Base-by-base conservation (phyloP, 2,888 invertebrate genomes). In the Ceriagrion tenellum region DNA sequence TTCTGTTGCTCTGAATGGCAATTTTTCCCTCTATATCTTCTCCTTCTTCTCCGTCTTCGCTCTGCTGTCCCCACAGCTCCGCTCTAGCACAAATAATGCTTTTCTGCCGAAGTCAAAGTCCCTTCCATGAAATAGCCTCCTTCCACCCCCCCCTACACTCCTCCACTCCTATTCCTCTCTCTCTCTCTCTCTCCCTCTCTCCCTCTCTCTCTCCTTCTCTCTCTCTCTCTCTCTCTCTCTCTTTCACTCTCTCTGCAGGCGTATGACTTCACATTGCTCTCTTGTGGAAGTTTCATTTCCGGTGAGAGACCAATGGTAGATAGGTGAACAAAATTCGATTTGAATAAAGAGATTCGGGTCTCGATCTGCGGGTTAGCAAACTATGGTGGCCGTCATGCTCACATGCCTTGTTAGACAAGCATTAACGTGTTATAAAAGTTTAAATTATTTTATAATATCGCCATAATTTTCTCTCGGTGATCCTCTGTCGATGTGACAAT, bases 221-320 rank as follows among this genome's bases (percentile, higher is more conserved):
- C 26, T 26, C 23, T n/a, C 69, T n/a, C 69, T 8, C n/a, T 6
- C 69, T n/a, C 26, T 0, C n/a, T 26, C 69, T 69, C 26, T 4
- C 26, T 12, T 26, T 4, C 69, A 0, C 10, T 30, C 35, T n/a
- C 30, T 26, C 35, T 81, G 35, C 35, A 81, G 81, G 81, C 35
- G 81, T 81, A 35, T 81, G 81, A 81, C 35, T 81, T 81, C 81
- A 35, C 81, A 35, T 35, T 35, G 81, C 35, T 81, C 35, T 81
- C 35, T 81, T 35, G 81, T 81, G 81, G 81, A 81, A 35, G 81
- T 81, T 81, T 81, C 81, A 81, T 81, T 81, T 81, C 81, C 81
- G 81, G 26, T 35, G 81, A 47, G 8, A 81, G 30, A 2, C 81
- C 81, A 81, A 81, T 81, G 81, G 81, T 35, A 81, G 35, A 26